Conservation (phyloP, 2,888 invertebrate genomes). For the Sclerodermus sp. region DNA sequence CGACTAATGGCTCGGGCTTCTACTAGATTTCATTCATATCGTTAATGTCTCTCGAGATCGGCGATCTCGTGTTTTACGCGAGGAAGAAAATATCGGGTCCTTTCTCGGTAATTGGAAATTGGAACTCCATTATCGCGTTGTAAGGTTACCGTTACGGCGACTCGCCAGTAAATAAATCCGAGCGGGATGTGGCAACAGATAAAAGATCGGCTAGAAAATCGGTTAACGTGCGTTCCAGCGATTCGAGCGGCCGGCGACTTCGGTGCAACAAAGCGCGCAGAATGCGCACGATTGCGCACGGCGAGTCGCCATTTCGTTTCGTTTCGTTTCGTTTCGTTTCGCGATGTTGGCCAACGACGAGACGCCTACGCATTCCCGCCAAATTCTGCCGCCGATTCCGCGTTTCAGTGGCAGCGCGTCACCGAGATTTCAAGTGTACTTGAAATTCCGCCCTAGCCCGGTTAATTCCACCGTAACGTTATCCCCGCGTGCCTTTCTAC, state of each 20-base stretch:
- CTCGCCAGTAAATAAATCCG: neutral
- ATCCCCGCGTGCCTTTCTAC: neutral
- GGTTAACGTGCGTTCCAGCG: conserved; percentile 5
- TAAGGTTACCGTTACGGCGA: neutral
- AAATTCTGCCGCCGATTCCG: too few relatives aligned
- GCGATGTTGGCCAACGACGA: too few relatives aligned
- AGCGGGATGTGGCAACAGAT: conserved; percentile 8
- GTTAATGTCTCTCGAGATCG: too few relatives aligned
- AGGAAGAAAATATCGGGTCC: too few relatives aligned
- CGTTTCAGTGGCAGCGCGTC: neutral
- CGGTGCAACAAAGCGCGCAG: conserved; percentile 4
- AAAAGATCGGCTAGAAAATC: conserved; percentile 10
- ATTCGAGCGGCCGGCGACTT: conserved; percentile 6
- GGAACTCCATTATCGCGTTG: neutral
- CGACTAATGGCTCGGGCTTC: too few relatives aligned
- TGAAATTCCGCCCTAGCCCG: neutral
- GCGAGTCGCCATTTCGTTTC: too few relatives aligned
- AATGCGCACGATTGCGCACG: conserved; percentile 6
- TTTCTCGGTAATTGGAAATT: too few relatives aligned
- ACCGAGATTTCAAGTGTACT: neutral
- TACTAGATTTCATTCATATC: too few relatives aligned
- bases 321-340: too few relatives aligned
- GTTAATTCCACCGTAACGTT: neutral
- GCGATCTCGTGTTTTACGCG: too few relatives aligned
- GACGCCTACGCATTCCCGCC: too few relatives aligned